Evolutionary conservation across 2,113 vertebrate genomes (phyloP).

Genomic region (Argyrosomus japonicus): DNA sequence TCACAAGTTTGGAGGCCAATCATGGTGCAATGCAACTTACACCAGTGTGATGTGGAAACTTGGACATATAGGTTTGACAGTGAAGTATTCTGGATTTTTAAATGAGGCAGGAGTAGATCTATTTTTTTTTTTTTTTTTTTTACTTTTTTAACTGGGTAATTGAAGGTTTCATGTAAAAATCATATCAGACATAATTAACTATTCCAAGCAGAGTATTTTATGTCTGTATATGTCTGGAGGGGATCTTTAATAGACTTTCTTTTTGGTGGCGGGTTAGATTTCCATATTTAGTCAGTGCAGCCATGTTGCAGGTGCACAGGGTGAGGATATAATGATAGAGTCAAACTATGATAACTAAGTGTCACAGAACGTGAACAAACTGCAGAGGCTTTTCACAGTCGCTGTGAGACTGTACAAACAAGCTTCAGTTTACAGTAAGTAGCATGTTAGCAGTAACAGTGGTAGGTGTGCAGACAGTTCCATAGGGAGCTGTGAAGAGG

Average conservation of each 20-base stretch:
- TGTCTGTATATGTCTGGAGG: neutral
- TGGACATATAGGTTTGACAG: neutral
- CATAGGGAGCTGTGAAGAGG: constrained; percentile 46
- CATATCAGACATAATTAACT: neutral
- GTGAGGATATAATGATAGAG: neutral
- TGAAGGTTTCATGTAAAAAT: neutral
- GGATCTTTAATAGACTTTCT: neutral
- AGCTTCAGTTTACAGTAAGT: constrained; percentile 42
- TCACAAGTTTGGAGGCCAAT: neutral
- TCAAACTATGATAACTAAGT: constrained; percentile 1
- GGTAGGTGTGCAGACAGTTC: constrained; percentile 37
- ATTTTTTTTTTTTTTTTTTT: too few species aligned
- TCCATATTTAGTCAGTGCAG: neutral
- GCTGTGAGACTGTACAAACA: constrained; percentile 15
- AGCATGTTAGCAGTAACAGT: constrained; percentile 25
- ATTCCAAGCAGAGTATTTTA: neutral
- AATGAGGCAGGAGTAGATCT: neutral
- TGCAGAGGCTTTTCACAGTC: constrained; percentile 5
- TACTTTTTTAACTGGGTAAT: neutral
- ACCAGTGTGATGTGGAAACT: neutral
- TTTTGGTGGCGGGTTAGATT: neutral
- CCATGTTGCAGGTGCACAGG: neutral
- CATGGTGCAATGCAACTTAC: neutral
- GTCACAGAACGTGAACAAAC: neutral
- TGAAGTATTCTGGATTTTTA: neutral